A percentile compares a stretch with the other conserved stretches of the same genome.
Evolutionary conservation across 1,140 invertebrate genomes (phyloP).

Genomic region (Bombus consobrinus): DNA sequence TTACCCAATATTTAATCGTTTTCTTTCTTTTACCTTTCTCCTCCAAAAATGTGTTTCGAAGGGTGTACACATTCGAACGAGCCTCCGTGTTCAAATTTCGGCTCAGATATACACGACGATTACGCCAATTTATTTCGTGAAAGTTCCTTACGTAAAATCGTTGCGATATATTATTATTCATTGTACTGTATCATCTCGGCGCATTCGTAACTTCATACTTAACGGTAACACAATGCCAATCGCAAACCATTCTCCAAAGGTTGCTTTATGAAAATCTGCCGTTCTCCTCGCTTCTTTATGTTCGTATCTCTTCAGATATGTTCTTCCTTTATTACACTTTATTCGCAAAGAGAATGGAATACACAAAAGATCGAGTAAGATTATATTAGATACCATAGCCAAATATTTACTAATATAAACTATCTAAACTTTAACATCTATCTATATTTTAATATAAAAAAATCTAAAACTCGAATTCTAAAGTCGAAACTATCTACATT

Average conservation of each 20-base stretch:
- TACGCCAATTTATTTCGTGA: constrained; percentile 46
- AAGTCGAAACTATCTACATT: too few relatives aligned
- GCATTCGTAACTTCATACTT: constrained; percentile 9
- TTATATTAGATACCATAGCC: neutral
- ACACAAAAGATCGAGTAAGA: neutral
- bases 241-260: neutral
- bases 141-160: constrained; percentile 49
- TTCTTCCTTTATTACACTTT: too few relatives aligned
- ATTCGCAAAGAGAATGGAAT: neutral
- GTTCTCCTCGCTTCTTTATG: too few relatives aligned
- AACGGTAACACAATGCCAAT: constrained; percentile 13
- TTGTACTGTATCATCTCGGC: constrained; percentile 22
- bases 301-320: too few relatives aligned
- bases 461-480: too few relatives aligned
- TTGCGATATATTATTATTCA: constrained; percentile 47
- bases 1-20: too few relatives aligned
- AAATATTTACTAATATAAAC: too few relatives aligned
- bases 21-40: constrained; percentile 2
- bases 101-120: constrained; percentile 28
- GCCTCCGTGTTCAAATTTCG: constrained; percentile 15
- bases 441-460: too few relatives aligned
- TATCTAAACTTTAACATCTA: too few relatives aligned
- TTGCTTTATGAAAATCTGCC: neutral
- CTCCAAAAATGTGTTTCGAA: neutral
- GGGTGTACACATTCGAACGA: neutral